phyloP scores from a whole-genome alignment of 2,797 vertebrate genomes.

The Smutsia gigantea region DNA sequence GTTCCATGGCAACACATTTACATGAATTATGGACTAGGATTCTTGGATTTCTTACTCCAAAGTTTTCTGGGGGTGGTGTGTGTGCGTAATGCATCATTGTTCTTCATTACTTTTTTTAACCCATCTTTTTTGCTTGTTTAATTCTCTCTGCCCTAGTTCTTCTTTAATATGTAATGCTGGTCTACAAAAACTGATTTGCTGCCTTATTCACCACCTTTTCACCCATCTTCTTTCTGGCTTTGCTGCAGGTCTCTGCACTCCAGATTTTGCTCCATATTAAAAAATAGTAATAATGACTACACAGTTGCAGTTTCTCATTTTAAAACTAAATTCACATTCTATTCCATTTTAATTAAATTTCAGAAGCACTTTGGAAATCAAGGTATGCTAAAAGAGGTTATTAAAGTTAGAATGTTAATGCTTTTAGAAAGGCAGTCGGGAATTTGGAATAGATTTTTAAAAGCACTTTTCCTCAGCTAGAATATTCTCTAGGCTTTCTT shows the following conservation, averaged over 20 bases:
- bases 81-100: background rate
- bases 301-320: constrained; percentile 46
- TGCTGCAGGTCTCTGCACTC: background rate
- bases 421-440: constrained; percentile 28
- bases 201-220: constrained; percentile 24
- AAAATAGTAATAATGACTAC: constrained; percentile 25
- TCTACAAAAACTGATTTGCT: constrained; percentile 30
- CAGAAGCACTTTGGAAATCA: constrained; percentile 45
- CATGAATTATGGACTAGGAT: constrained; percentile 61
- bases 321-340: constrained; percentile 52
- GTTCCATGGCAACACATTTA: constrained; percentile 50
- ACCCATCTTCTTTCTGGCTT: background rate
- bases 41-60: constrained; percentile 33
- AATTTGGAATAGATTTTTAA: constrained; percentile 32
- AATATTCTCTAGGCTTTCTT: constrained; percentile 38
- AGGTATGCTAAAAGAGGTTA: constrained; percentile 7
- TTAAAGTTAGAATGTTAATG: constrained; percentile 31
- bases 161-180: constrained; percentile 41
- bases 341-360: constrained; percentile 60
- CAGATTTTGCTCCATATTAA: constrained; percentile 54
- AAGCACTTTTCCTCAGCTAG: constrained; percentile 49
- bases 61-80: background rate
- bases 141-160: constrained; percentile 44
- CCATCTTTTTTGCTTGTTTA: constrained; percentile 44
- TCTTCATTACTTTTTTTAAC: constrained; percentile 42